These are phyloP conservation scores for Radopholus similis DNA, from an alignment of 1,140 invertebrate genomes.

Conservation along the genomic window DNA sequence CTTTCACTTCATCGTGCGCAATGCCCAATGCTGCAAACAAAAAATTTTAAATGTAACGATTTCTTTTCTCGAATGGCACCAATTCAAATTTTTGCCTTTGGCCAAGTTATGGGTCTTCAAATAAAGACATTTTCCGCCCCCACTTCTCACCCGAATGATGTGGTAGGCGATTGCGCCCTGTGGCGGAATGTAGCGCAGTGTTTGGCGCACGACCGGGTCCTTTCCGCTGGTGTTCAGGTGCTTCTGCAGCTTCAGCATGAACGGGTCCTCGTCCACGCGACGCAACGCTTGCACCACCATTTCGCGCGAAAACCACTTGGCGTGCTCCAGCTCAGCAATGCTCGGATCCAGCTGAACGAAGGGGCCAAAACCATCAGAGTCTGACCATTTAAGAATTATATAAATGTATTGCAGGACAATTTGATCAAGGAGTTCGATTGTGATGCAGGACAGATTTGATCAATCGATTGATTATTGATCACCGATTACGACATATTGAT, in stretches of 20 bases:
- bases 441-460: no score
- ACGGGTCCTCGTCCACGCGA: conserved; percentile 56
- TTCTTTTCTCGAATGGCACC: no score
- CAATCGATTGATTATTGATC: no score
- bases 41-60: no score
- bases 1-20: no score
- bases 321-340: conserved; percentile 65
- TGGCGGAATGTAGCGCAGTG: conserved; percentile 64
- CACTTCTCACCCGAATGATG: conserved; percentile 60
- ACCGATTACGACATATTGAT: no score
- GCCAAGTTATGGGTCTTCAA: background rate
- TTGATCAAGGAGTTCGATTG: no score
- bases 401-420: no score
- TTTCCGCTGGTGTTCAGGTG: conserved; percentile 16
- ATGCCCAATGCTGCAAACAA: no score
- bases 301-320: conserved; percentile 64
- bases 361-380: no score
- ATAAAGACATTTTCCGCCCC: background rate
- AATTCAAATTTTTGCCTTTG: no score
- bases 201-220: conserved; percentile 51
- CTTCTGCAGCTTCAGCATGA: conserved; percentile 19
- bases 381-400: no score
- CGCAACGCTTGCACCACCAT: conserved; percentile 61
- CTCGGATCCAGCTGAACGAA: conserved; percentile 63
- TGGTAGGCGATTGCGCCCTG: conserved; percentile 65